These are phyloP conservation scores for Apocrypta bakeri DNA, from an alignment of 1,140 invertebrate genomes.

Conservation along the genomic window DNA sequence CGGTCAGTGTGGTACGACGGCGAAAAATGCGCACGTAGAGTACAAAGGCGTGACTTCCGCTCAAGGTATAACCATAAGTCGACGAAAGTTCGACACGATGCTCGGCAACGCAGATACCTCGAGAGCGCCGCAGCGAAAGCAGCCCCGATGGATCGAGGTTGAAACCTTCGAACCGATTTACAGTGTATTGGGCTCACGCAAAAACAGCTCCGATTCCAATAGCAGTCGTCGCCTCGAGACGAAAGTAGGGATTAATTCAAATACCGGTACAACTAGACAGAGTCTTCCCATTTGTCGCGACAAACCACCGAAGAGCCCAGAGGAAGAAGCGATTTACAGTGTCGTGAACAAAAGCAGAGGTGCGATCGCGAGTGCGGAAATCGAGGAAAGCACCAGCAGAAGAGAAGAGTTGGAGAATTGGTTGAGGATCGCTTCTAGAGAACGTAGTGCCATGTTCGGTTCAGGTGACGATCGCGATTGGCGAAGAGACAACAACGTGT, in stretches of 20 bases:
- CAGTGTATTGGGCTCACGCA: constrained; percentile 56
- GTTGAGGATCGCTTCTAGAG: constrained; percentile 53
- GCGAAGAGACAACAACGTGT: background rate
- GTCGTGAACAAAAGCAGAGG: constrained; percentile 59
- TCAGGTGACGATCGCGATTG: constrained; percentile 25
- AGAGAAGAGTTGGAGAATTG: constrained; percentile 60
- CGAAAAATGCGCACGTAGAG: no score
- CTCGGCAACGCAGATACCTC: background rate
- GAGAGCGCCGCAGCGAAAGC: background rate
- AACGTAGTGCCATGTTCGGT: background rate
- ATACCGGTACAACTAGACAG: background rate
- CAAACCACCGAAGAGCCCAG: constrained; percentile 4
- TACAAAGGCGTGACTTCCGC: constrained; percentile 39
- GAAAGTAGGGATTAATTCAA: background rate
- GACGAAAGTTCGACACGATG: background rate
- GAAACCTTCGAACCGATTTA: constrained; percentile 63
- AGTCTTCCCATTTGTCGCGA: background rate
- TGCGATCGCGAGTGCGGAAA: constrained; percentile 16
- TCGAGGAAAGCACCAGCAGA: constrained; percentile 44
- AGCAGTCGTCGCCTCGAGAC: background rate
- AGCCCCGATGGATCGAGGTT: constrained; percentile 49
- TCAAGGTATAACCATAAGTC: background rate
- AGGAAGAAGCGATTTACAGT: constrained; percentile 60
- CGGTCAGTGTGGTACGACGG: constrained; percentile 14
- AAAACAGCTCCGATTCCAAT: background rate